Percentiles rank a stretch among this genome's conserved stretches.
Evolutionary conservation across 92 coral and sea anemone species (phyloP).

Genomic region (Siderastrea siderea): DNA sequence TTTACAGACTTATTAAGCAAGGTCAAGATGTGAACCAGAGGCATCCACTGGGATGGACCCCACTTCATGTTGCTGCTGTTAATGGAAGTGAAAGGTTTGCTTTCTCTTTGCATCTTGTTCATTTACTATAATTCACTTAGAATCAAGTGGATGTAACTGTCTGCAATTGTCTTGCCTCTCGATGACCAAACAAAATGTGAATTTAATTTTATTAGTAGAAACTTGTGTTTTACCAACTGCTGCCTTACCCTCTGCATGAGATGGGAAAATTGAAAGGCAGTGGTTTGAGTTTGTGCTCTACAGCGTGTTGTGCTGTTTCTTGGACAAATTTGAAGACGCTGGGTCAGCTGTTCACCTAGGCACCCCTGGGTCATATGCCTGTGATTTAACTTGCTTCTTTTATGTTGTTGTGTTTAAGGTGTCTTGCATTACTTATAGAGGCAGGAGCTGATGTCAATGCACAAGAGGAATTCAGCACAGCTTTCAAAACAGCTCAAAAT

Average conservation of each 20-base stretch:
- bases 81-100: constrained; percentile 88
- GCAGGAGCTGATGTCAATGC: constrained; percentile 95
- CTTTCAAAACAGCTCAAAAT: constrained; percentile 84
- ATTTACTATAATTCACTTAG: too few relatives aligned
- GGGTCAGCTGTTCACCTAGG: too few relatives aligned
- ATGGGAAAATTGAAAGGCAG: too few relatives aligned
- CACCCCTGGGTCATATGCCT: not conserved
- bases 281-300: too few relatives aligned
- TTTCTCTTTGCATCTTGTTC: not conserved
- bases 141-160: too few relatives aligned
- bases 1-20: constrained; percentile 68
- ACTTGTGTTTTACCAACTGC: too few relatives aligned
- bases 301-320: too few relatives aligned
- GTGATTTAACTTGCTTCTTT: not conserved
- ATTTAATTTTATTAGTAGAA: too few relatives aligned
- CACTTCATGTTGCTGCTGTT: constrained; percentile 96
- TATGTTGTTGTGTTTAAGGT: constrained; percentile 52
- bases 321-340: too few relatives aligned
- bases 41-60: constrained; percentile 96
- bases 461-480: constrained; percentile 91
- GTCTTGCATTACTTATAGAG: constrained; percentile 76
- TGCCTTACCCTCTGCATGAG: too few relatives aligned
- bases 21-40: constrained; percentile 87
- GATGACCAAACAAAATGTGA: too few relatives aligned
- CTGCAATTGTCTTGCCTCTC: too few relatives aligned